Conservation (phyloP, 1,140 invertebrate genomes). For the Drosophila parvula region DNA sequence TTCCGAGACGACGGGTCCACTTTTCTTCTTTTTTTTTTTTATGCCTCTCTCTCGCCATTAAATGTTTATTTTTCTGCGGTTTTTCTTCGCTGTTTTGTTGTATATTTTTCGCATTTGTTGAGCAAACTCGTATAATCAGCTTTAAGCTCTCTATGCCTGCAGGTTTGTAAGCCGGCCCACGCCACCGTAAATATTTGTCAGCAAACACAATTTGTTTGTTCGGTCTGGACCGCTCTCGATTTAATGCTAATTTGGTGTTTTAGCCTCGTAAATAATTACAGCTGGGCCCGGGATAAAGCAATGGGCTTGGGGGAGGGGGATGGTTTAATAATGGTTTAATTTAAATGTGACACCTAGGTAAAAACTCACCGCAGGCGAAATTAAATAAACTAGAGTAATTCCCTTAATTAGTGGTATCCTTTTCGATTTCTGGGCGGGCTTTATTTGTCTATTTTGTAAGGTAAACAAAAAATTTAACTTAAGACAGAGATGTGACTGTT, state of each 20-base stretch:
- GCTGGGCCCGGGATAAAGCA: slow-evolving; percentile 3
- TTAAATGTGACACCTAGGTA: slow-evolving; percentile 3
- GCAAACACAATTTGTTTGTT: slow-evolving; percentile 34
- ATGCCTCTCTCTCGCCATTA: slow-evolving; percentile 24
- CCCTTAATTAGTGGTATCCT: slow-evolving; percentile 5
- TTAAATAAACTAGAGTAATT: slow-evolving; percentile 1
- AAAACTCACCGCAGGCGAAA: neutral
- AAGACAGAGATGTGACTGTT: no score
- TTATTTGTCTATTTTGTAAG: neutral
- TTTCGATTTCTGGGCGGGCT: neutral
- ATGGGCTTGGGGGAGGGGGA: neutral
- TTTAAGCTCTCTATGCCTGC: slow-evolving; percentile 38
- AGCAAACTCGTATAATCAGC: slow-evolving; percentile 44
- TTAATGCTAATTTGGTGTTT: slow-evolving; percentile 49
- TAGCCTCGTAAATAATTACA: slow-evolving; percentile 31
- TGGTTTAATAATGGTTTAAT: slow-evolving; percentile 27
- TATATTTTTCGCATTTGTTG: slow-evolving; percentile 35
- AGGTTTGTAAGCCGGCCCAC: slow-evolving; percentile 10
- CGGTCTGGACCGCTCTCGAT: slow-evolving; percentile 32
- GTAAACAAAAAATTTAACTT: neutral
- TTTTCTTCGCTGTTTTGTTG: slow-evolving; percentile 18
- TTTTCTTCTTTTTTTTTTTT: slow-evolving; percentile 9
- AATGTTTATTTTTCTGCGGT: slow-evolving; percentile 47
- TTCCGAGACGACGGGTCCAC: slow-evolving; percentile 10
- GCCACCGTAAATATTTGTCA: slow-evolving; percentile 35